A percentile compares a stretch with the other conserved stretches of the same genome.
These are phyloP conservation scores for Tragelaphus buxtoni DNA, from an alignment of 2,113 vertebrate genomes.

Conservation along the genomic window DNA sequence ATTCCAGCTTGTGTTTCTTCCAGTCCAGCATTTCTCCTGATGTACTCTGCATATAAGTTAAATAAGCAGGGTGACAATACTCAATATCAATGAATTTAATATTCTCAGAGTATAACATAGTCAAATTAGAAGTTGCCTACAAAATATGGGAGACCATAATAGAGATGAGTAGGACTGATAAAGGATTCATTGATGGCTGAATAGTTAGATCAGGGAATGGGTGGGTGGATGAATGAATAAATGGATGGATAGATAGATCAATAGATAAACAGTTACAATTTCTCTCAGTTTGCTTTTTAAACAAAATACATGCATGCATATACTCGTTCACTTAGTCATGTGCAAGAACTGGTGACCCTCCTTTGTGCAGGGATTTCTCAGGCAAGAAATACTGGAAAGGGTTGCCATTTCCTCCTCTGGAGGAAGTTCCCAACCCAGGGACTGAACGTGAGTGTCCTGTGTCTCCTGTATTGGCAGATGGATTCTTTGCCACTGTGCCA, in stretches of 20 bases:
- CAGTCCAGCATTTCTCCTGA: too few relatives aligned
- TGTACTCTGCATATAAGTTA: too few relatives aligned
- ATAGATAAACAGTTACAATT: not conserved
- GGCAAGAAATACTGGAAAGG: not conserved
- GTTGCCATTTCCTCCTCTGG: not conserved
- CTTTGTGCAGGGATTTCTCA: rapidly evolving
- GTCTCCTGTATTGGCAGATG: not conserved
- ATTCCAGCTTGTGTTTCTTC: too few relatives aligned
- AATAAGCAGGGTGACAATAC: too few relatives aligned
- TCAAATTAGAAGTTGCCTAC: not conserved
- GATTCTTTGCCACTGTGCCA: not conserved
- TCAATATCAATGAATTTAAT: not conserved
- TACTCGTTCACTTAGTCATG: rapidly evolving
- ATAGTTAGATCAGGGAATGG: not conserved
- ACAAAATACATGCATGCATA: rapidly evolving
- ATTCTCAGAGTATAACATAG: not conserved
- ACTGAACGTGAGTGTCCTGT: not conserved
- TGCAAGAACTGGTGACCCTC: not conserved
- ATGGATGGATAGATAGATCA: too few relatives aligned
- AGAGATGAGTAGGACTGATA: not conserved
- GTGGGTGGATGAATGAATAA: not conserved
- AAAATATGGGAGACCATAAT: not conserved
- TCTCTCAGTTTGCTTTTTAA: not conserved
- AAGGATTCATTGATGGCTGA: not conserved
- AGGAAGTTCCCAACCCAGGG: rapidly evolving